These are phyloP conservation scores for Erebia palarica DNA, from an alignment of 2,888 invertebrate species.

Conservation along the genomic window DNA sequence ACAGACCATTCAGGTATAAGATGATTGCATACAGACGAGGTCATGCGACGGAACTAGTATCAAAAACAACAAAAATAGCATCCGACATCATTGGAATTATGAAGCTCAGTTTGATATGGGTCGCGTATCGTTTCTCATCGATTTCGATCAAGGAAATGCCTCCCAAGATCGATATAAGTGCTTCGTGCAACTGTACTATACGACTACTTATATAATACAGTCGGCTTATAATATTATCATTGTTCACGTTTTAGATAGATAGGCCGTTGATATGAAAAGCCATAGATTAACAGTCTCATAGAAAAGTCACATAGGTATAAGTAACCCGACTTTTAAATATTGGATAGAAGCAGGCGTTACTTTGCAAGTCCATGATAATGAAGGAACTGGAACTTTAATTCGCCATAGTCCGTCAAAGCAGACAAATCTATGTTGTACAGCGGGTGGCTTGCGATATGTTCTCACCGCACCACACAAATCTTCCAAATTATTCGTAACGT, in stretches of 20 bases:
- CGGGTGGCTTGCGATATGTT: too few relatives aligned
- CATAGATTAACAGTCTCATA: background rate
- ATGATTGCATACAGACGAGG: background rate
- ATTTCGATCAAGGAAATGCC: slow-evolving; percentile 55
- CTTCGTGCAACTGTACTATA: slow-evolving; percentile 62
- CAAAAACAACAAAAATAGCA: slow-evolving; percentile 48
- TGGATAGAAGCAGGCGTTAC: too few relatives aligned
- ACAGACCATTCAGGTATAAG: background rate
- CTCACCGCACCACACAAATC: too few relatives aligned
- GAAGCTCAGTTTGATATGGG: slow-evolving; percentile 58
- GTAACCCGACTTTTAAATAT: too few relatives aligned
- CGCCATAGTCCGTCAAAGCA: too few relatives aligned
- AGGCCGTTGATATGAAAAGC: slow-evolving; percentile 34
- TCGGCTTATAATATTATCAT: slow-evolving; percentile 69
- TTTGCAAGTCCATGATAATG: too few relatives aligned
- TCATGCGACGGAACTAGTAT: background rate
- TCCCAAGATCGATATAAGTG: slow-evolving; percentile 47
- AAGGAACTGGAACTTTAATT: too few relatives aligned
- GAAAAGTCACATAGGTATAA: too few relatives aligned
- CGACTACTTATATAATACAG: slow-evolving; percentile 43
- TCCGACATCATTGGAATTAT: slow-evolving; percentile 48
- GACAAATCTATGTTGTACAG: too few relatives aligned
- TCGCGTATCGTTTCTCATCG: slow-evolving; percentile 54
- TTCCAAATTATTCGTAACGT: too few relatives aligned
- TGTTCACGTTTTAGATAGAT: slow-evolving; percentile 77